A percentile compares a stretch with the other conserved stretches of the same genome.
These are phyloP conservation scores for Parazoanthus darwini DNA, from an alignment of 92 coral and sea anemone genomes.

Conservation along the genomic window DNA sequence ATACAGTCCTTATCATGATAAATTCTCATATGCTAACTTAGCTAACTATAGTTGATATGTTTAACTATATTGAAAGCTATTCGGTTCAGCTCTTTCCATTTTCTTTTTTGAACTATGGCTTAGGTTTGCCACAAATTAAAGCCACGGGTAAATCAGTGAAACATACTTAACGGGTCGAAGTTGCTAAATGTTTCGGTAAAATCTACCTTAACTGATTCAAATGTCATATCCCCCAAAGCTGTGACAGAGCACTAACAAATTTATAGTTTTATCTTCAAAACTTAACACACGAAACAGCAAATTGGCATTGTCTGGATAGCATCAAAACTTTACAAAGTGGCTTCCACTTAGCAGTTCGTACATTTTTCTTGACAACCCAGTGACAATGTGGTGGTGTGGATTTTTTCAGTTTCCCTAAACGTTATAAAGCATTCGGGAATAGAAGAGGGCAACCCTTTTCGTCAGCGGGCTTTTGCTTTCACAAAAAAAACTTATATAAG, in stretches of 20 bases:
- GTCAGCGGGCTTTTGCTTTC: background rate
- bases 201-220: background rate
- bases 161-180: background rate
- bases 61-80: background rate
- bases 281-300: background rate
- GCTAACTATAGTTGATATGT: too few species aligned
- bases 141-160: too few species aligned
- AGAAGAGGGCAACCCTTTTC: background rate
- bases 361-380: background rate
- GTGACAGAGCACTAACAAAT: background rate
- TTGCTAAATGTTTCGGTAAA: background rate
- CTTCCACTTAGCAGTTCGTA: conserved; percentile 14
- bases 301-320: background rate
- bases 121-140: background rate
- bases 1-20: background rate
- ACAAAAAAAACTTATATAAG: too few species aligned
- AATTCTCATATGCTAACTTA: too few species aligned
- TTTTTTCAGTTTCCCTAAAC: background rate
- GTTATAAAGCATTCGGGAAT: background rate
- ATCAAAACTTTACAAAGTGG: conserved; percentile 3
- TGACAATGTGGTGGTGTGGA: background rate
- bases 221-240: background rate
- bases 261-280: background rate
- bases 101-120: too few species aligned
- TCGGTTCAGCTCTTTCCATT: background rate